Conservation (phyloP, 2,113 vertebrate species). For the Bostrychus sinensis region DNA sequence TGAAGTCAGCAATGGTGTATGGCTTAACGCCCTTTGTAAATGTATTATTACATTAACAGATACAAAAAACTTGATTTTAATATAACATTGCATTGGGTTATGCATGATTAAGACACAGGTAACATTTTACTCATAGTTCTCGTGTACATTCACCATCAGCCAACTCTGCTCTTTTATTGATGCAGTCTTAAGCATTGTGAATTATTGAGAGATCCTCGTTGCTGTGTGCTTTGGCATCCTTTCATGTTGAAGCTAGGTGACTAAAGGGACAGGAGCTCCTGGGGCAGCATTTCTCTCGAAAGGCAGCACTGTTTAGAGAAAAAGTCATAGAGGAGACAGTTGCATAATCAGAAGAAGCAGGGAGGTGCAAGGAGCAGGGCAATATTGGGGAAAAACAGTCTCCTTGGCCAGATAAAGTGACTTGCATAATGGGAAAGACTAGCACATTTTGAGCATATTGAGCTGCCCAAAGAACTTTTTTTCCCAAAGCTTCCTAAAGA, state of each 20-base stretch:
- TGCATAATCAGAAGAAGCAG: background rate
- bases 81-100: background rate
- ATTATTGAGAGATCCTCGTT: constrained; percentile 70
- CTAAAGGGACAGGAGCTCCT: constrained; percentile 5
- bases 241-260: constrained; percentile 51
- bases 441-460: background rate
- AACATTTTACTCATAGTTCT: constrained; percentile 28
- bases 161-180: constrained; percentile 75
- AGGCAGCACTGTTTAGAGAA: constrained; percentile 27
- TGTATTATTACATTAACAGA: background rate
- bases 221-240: constrained; percentile 33
- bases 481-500: background rate
- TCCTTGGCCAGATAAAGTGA: too few relatives aligned
- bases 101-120: background rate
- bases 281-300: constrained; percentile 8
- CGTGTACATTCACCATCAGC: constrained; percentile 18
- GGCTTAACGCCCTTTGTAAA: background rate
- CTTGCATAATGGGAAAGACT: too few relatives aligned
- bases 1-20: background rate
- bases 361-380: background rate
- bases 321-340: background rate
- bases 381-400: background rate
- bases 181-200: constrained; percentile 71
- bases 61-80: background rate
- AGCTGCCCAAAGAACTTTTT: background rate